Evolutionary conservation across 23 tunicate species (phyloP), one percentile per base, ranked within the genome.

Genomic region (Clavelina lepadiformis): DNA sequence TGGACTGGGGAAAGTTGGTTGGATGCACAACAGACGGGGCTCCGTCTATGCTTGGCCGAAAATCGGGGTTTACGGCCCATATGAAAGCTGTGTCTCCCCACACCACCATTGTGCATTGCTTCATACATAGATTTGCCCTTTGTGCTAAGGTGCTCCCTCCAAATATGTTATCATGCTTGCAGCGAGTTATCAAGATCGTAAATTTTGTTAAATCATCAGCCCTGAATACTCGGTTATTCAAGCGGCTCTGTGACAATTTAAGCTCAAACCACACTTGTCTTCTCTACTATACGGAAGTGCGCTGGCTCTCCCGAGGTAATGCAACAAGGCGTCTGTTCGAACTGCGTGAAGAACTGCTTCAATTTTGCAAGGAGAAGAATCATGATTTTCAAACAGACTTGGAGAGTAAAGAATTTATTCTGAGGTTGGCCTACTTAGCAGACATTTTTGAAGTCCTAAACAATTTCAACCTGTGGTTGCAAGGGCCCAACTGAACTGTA

Each of bases 281-380:
- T 66, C 72, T 66, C 72, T 66, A 46, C 57, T 66, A 45, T 44
- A 46, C 35, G 57, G 72, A 66, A 13, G 57, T 69, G 64, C 65
- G 73, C 82, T 76, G 73, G 82, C 82, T 76, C 46, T 65, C 73
- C 65, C 31, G 73, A 51, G 82, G 82, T 38, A 76, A 76, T 76
- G 65, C 73, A 65, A 76, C 82, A 65, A 76, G 72, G 72, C 73
- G 64, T 69, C 73, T 76, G 72, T 65, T 76, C 58, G 66, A 80
- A 80, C 65, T 80, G 78, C 63, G 87, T 23, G 79, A 80, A 50
- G 87, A 76, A 22, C 73, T 76, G 34, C 73, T 76, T 31, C 35
- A 37, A 65, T 66, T 76, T 69, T 76, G 52, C 63, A 51, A 38
- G 73, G 57, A 65, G 60, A 65, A 76, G 59, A 38, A 76, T 76